These are phyloP conservation scores for Falcaria lacertinaria DNA, from an alignment of 2,888 invertebrate species.

Conservation along the genomic window DNA sequence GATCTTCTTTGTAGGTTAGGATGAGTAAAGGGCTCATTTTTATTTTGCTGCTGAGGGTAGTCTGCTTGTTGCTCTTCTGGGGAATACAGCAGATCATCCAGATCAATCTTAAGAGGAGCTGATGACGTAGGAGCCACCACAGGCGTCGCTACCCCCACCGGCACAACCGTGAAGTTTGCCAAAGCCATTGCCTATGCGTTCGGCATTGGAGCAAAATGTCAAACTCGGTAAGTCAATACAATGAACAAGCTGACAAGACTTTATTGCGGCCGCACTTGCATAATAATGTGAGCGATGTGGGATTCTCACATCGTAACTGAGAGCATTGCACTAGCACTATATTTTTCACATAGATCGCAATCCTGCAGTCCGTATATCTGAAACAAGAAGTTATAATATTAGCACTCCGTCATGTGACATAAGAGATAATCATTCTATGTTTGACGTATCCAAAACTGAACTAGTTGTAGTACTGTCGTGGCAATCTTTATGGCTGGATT, in stretches of 20 bases:
- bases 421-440: slow-evolving; percentile 2
- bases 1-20: slow-evolving; percentile 52
- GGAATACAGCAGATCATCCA: slow-evolving; percentile 67
- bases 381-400: slow-evolving; percentile 37
- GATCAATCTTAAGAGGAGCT: slow-evolving; percentile 49
- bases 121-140: slow-evolving; percentile 49
- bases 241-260: slow-evolving; percentile 26
- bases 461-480: slow-evolving; percentile 35
- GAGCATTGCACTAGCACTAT: slow-evolving; percentile 51
- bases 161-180: slow-evolving; percentile 64
- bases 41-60: slow-evolving; percentile 30
- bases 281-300: slow-evolving; percentile 46
- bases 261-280: slow-evolving; percentile 54
- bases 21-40: slow-evolving; percentile 48
- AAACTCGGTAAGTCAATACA: slow-evolving; percentile 52
- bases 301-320: slow-evolving; percentile 38
- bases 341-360: slow-evolving; percentile 40
- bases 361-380: slow-evolving; percentile 40
- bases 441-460: slow-evolving; percentile 22
- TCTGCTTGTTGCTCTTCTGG: slow-evolving; percentile 58
- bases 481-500: slow-evolving; percentile 56
- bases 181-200: slow-evolving; percentile 66
- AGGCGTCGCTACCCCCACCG: slow-evolving; percentile 54
- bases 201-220: slow-evolving; percentile 63
- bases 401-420: slow-evolving; percentile 13